Evolutionary conservation across 2,797 vertebrate species (phyloP).

Genomic region (Synanceia verrucosa): DNA sequence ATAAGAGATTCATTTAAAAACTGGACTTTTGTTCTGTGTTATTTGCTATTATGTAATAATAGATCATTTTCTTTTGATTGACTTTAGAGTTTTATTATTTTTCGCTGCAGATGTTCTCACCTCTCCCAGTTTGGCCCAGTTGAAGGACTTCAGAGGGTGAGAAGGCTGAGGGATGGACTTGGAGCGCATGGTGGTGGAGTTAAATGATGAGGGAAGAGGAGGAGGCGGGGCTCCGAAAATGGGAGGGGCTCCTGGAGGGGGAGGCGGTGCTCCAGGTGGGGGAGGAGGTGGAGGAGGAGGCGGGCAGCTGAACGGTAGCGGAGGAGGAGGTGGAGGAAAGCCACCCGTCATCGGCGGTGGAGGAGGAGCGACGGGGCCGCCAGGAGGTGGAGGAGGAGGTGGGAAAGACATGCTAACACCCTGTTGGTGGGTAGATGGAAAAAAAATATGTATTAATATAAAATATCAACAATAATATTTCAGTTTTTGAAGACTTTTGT

Average conservation of each 20-base stretch:
- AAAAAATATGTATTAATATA: neutral
- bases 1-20: neutral
- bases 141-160: conserved; percentile 97
- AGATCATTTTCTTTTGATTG: neutral
- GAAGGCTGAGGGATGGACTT: conserved; percentile 95
- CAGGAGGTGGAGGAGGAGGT: conserved; percentile 86
- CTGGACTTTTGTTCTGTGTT: neutral
- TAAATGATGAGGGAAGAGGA: conserved; percentile 83
- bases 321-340: conserved; percentile 86
- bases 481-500: neutral
- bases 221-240: conserved; percentile 87
- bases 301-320: conserved; percentile 52
- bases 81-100: neutral
- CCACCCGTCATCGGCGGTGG: conserved; percentile 79
- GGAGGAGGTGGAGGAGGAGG: conserved; percentile 89
- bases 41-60: too few species aligned
- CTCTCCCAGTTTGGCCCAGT: conserved; percentile 97
- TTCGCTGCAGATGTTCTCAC: conserved; percentile 73
- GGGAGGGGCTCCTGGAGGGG: conserved; percentile 87
- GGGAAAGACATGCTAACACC: conserved; percentile 80
- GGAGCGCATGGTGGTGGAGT: conserved; percentile 78
- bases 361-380: conserved; percentile 81
- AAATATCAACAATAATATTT: neutral
- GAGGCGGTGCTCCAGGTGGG: conserved; percentile 80
- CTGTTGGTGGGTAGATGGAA: conserved; percentile 68